Base-by-base conservation (phyloP, 2,113 vertebrate species). In the Sisor rabdophorus region DNA sequence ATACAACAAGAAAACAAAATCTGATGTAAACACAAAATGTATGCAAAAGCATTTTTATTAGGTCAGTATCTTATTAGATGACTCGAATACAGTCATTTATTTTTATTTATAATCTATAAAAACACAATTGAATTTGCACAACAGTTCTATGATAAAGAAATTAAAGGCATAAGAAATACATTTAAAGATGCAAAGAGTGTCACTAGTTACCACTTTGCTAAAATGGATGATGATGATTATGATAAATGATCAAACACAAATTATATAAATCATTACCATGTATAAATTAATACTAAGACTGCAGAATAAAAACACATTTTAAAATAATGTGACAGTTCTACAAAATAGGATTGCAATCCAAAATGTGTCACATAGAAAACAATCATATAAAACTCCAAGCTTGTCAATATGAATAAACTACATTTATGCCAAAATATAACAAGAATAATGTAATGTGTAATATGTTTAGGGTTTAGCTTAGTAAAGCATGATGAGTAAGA, bases 11-110 rank as follows among this genome's bases (percentile, higher is more conserved):
- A 1, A 36, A 30, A 36, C 3, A 11, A 2, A 22, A 13, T 44
- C 5, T 47, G n/a, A 16, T 10, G 1, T 65, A 13, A 65, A 65
- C 16, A 16, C 8, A 1, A 67, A 67, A 48, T 26, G 40, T n/a
- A 15, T 44, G 19, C 40, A 36, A 10, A 30, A 30, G 19, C 19
- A 0, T 2, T 0, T 61, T 32, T 61, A 10, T 61, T 16, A 61
- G 28, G n/a, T n/a, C n/a, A n/a, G n/a, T n/a, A n/a, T n/a, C 0
- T 12, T n/a, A 7, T 3, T 15, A 30, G 10, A 2, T 1, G 3
- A 32, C 19, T 60, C 16, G 12, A 20, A 6, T 5, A 16, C 2
- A 32, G 13, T 61, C 8, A 30, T 64, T 64, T 32, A 58, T 61
- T 61, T 32, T 11, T 3, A 61, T 61, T 30, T 19, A 54, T 54